These are phyloP conservation scores for Trissoscelio sp. DNA, from an alignment of 2,888 invertebrate genomes.

Conservation along the genomic window DNA sequence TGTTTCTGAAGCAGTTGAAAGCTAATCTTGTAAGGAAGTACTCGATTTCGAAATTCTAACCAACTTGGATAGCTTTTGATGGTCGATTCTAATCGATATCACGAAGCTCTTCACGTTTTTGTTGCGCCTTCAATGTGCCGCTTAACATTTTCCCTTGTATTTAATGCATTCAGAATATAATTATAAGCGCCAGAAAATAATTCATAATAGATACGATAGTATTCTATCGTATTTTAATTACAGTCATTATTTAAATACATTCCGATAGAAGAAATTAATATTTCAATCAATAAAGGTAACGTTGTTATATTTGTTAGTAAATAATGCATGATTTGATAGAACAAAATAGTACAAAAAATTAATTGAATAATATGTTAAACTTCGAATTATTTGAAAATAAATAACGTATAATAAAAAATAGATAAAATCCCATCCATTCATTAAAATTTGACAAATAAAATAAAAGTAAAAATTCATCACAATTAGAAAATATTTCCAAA, in stretches of 20 bases:
- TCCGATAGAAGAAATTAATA: background rate
- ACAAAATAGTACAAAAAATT: no score
- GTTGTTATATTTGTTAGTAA: background rate
- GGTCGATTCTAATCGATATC: conserved; percentile 21
- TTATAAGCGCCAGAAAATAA: conserved; percentile 3
- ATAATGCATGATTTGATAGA: no score
- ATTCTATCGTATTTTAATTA: conserved; percentile 1
- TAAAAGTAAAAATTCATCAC: background rate
- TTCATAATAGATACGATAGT: background rate
- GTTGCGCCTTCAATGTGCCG: background rate
- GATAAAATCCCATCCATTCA: background rate
- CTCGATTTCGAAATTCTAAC: conserved; percentile 16
- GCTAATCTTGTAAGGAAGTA: background rate
- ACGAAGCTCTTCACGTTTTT: conserved; percentile 22
- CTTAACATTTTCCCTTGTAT: conserved; percentile 8
- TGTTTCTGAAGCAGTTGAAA: background rate
- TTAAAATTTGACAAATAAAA: conserved; percentile 4
- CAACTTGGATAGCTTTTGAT: conserved; percentile 19
- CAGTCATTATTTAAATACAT: conserved; percentile 3
- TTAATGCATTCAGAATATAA: conserved; percentile 17
- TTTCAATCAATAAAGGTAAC: background rate
- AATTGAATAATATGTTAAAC: no score
- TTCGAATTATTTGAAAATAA: no score
- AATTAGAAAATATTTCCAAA: background rate
- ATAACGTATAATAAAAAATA: background rate